Conservation (phyloP, 2,113 vertebrate species). For the Daphoenositta chrysoptera region DNA sequence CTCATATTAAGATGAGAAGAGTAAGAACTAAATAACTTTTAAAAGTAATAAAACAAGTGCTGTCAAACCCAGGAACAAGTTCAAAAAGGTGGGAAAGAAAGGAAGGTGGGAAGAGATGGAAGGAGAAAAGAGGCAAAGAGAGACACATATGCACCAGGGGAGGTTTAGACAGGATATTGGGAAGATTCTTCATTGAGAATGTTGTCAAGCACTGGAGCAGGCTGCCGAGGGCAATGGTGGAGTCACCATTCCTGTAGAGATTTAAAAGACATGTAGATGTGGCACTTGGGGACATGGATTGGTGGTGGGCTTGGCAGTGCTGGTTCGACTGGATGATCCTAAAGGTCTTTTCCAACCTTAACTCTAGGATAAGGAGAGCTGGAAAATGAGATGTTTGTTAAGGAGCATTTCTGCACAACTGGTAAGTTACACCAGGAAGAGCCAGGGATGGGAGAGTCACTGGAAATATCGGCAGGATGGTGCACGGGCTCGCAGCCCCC, state of each 20-base stretch:
- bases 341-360: neutral
- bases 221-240: no score
- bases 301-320: neutral
- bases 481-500: rapidly evolving
- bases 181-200: neutral
- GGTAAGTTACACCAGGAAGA: neutral
- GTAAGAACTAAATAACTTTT: neutral
- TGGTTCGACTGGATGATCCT: neutral
- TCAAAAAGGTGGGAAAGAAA: neutral
- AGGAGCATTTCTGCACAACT: neutral
- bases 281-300: no score
- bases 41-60: neutral
- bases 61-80: neutral
- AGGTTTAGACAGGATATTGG: neutral
- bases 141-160: neutral
- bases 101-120: neutral
- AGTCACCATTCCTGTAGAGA: neutral
- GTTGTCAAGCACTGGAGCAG: neutral
- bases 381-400: neutral
- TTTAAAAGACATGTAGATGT: neutral
- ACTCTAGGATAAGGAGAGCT: neutral
- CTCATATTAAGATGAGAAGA: neutral
- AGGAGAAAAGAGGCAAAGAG: neutral
- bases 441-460: neutral
- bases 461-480: neutral